Evolutionary conservation across 2,113 vertebrate genomes (phyloP).

Genomic region (Myotis yumanensis): DNA sequence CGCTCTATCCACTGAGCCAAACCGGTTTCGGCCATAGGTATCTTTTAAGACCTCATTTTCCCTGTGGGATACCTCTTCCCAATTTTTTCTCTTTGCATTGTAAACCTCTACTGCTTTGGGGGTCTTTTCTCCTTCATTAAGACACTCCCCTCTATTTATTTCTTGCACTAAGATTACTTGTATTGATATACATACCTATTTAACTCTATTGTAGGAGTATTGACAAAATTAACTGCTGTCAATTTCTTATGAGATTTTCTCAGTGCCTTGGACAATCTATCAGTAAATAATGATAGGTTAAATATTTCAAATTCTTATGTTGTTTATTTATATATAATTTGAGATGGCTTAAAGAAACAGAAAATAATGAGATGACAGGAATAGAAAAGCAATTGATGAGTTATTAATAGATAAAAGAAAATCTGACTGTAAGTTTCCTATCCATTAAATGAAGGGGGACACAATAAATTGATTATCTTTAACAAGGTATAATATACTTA

Average conservation of each 20-base stretch:
- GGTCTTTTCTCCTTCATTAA: not conserved
- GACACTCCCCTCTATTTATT: not conserved
- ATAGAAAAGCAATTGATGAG: not conserved
- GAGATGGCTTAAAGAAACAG: not conserved
- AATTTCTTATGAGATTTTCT: not conserved
- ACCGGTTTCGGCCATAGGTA: too few relatives aligned
- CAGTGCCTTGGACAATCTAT: not conserved
- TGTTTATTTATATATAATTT: slow-evolving; percentile 3
- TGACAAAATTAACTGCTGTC: not conserved
- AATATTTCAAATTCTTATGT: not conserved
- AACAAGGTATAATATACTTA: not conserved
- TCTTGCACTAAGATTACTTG: not conserved
- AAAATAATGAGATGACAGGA: not conserved
- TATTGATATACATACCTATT: not conserved
- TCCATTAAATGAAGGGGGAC: not conserved
- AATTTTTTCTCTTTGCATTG: not conserved
- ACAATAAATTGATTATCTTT: slow-evolving; percentile 17
- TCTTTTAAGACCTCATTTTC: not conserved
- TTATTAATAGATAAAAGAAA: not conserved
- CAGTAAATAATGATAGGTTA: not conserved
- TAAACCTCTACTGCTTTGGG: not conserved
- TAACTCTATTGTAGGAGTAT: not conserved
- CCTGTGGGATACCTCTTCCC: not conserved
- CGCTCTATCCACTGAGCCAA: too few relatives aligned
- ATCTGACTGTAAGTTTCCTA: not conserved